phyloP scores from a whole-genome alignment of 2,113 vertebrate species.

The Plecotus auritus region DNA sequence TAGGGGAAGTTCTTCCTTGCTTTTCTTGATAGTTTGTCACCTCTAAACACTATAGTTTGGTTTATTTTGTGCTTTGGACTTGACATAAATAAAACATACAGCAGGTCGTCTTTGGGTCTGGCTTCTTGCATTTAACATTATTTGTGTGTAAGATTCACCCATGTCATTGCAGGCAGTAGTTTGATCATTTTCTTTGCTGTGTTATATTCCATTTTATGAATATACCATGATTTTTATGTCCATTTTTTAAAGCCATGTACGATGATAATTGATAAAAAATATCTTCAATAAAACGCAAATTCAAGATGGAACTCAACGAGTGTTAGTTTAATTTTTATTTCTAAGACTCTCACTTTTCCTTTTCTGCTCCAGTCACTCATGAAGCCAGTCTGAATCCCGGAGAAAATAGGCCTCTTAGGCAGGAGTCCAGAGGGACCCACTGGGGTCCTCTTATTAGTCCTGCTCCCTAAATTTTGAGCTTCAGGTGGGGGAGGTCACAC shows the following conservation, averaged over 20 bases:
- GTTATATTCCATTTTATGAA: neutral
- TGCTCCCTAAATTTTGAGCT: neutral
- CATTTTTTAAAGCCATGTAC: neutral
- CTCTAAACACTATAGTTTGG: neutral
- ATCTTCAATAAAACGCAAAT: neutral
- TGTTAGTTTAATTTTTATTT: slow-evolving; percentile 19
- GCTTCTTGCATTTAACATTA: neutral
- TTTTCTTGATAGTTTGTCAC: neutral
- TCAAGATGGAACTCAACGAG: slow-evolving; percentile 16
- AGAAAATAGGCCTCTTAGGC: neutral
- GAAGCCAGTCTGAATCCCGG: neutral
- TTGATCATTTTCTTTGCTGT: slow-evolving; percentile 18
- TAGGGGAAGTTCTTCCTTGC: neutral
- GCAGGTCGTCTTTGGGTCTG: neutral
- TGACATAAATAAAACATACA: neutral
- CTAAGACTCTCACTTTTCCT: neutral
- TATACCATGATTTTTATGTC: neutral
- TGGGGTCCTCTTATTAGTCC: neutral
- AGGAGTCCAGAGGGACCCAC: neutral
- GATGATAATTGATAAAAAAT: neutral
- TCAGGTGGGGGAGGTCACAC: neutral
- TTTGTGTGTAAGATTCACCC: neutral
- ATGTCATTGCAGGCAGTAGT: neutral
- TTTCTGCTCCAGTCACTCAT: neutral
- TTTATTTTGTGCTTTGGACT: neutral